These are phyloP conservation scores for Mantis religiosa DNA, from an alignment of 2,888 invertebrate species.

Conservation along the genomic window DNA sequence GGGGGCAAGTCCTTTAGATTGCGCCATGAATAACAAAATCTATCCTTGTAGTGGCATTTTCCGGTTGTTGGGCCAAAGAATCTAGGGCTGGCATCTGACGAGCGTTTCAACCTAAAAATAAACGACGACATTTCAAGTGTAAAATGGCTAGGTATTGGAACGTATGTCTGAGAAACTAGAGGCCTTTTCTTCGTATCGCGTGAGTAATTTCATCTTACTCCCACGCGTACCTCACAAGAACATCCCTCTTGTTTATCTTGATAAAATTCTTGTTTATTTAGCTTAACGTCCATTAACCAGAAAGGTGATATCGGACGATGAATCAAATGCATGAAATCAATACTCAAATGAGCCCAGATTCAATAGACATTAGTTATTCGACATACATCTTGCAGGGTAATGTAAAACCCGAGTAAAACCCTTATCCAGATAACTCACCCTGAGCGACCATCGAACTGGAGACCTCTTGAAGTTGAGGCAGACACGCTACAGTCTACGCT, in stretches of 20 bases:
- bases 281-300: too few relatives aligned
- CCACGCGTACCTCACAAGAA: background rate
- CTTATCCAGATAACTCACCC: too few relatives aligned
- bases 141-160: background rate
- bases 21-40: background rate
- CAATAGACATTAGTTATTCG: too few relatives aligned
- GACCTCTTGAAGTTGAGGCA: too few relatives aligned
- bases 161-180: background rate
- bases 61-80: background rate
- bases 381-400: too few relatives aligned
- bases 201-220: background rate
- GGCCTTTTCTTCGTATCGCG: background rate
- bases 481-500: too few relatives aligned
- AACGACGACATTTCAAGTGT: background rate
- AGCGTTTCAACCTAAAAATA: background rate
- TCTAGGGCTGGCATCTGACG: background rate
- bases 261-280: too few relatives aligned
- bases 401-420: too few relatives aligned
- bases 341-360: too few relatives aligned
- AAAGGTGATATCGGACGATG: too few relatives aligned
- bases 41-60: background rate
- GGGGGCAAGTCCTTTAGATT: background rate
- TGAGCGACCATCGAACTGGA: too few relatives aligned
- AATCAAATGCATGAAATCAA: too few relatives aligned
- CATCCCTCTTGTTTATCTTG: background rate